Evolutionary conservation across 2,113 vertebrate genomes (phyloP), one percentile per base, ranked within the genome.

Genomic region (Thomomys bottae): DNA sequence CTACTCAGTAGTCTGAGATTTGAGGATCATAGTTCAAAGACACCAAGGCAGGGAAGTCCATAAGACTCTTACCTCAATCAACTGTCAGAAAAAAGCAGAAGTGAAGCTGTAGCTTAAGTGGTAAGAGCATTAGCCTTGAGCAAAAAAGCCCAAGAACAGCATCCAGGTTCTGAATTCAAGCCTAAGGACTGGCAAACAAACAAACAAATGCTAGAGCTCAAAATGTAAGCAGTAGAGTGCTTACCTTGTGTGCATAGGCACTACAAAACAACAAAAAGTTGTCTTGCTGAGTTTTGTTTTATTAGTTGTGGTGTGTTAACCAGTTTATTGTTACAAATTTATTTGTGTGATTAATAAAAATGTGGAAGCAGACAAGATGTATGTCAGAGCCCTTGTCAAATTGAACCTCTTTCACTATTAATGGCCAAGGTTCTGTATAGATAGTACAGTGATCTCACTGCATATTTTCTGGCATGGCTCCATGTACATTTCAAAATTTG

Each of bases 321-420:
- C 73, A 68, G 38, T 71, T 63, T 28, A 49, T 76, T 5, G 80
- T 89, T 67, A 67, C 61, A 89, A 3, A 54, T 87, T 72, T 84
- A 14, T 64, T 85, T 70, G 67, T 79, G 61, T 84, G 63, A 30
- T 76, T 92, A 54, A 75, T 76, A 77, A 87, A 92, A 95, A 80
- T 54, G 30, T 84, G 59, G 28, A 95, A 57, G 30, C 54, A 84
- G 66, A 23, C 54, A 79, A 77, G 87, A 14, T 38, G 45, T 28
- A 40, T 73, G 45, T 72, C 45, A 89, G 72, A 78, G 23, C 21
- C 45, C 23, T 59, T 12, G 87, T 94, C 87, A 78, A 40, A 76
- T 20, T 59, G 38, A 49, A 54, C 30, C 61, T 78, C 36, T 85
- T 85, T 82, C 17, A 88, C 42, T 6, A 18, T 86, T 83, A 34